Base-by-base conservation (phyloP, 1,140 invertebrate species). In the Drosophila azteca region DNA sequence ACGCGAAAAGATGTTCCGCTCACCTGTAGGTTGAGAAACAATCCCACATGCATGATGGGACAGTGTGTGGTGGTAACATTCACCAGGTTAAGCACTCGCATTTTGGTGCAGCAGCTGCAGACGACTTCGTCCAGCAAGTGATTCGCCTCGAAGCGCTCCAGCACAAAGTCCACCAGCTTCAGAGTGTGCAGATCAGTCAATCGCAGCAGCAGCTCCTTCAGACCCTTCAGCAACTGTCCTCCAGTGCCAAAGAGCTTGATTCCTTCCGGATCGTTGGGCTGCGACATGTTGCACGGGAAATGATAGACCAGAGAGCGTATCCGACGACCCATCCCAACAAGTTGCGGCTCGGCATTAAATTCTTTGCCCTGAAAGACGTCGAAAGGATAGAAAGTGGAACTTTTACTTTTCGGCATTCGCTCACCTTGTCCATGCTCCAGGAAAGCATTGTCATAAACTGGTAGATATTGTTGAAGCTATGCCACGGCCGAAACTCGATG, bases 401-500 rank as follows among this genome's bases (percentile, higher is more conserved):
- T 29, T 6, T 7, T 9, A 31, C 26, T 6, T 17, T n/a, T 3
- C 0, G 15, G 26, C 41, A n/a, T 1, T 3, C 22, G 5, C 50
- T 41, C 45, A 89, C 88, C 45, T 92, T 90, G 78, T 96, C 95
- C 2, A 94, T 93, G 70, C 95, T 96, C 93, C 95, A 97, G 3
- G 94, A 95, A 45, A 96, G 87, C 93, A 96, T 94, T 39, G 95
- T 96, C 94, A 97, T 96, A 78, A 97, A 97, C 90, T 97, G 96
- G 79, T 95, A 97, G 3, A 97, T 92, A 88, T 97, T 97, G 79
- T 95, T 95, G 71, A 97, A 96, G 90, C 96, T 97, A 24, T 94
- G 92, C 93, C 95, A 96, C 0, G 96, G 96, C 15, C 94, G 93
- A 61, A 97, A 95, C 9, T 95, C 93, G 4, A 97, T 90, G 9